phyloP scores from a whole-genome alignment of 2,888 invertebrate genomes.

The Perizoma affinitatum region DNA sequence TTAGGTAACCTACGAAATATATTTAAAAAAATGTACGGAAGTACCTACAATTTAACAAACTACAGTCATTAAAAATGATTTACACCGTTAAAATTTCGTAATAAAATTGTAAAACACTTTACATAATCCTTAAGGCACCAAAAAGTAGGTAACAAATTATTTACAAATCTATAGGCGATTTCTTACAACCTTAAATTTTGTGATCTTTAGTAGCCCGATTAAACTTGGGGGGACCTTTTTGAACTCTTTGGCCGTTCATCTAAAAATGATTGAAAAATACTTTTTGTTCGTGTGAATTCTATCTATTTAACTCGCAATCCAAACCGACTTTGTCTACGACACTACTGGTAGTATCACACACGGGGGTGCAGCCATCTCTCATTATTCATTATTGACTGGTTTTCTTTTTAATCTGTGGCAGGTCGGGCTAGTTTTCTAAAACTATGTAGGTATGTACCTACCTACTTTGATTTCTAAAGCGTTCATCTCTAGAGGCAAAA shows the following conservation, averaged over 20 bases:
- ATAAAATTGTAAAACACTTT: constrained; percentile 34
- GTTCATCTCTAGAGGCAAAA: no score
- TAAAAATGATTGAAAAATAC: constrained; percentile 7
- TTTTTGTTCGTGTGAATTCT: constrained; percentile 5
- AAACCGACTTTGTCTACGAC: no score
- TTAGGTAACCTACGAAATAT: constrained; percentile 7
- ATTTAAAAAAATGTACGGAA: constrained; percentile 13
- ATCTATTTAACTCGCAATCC: no score
- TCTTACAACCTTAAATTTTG: constrained; percentile 40
- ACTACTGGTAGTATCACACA: no score
- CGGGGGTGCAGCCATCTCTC: no score
- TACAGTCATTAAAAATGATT: constrained; percentile 26
- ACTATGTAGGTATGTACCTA: no score
- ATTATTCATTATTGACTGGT: no score
- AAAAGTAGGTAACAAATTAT: constrained; percentile 57
- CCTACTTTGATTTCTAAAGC: no score
- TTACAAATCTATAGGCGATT: constrained; percentile 41
- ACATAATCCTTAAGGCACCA: constrained; percentile 53
- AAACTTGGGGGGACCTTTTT: constrained; percentile 3
- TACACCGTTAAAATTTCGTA: constrained; percentile 15
- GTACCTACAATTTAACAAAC: constrained; percentile 13
- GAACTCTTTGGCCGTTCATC: constrained; percentile 28
- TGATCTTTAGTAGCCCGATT: constrained; percentile 24
- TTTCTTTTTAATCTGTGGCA: no score
- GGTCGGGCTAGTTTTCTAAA: no score